A percentile compares a stretch with the other conserved stretches of the same genome.
These are phyloP conservation scores for Cephalotes varians DNA, from an alignment of 2,888 invertebrate genomes.

Conservation along the genomic window DNA sequence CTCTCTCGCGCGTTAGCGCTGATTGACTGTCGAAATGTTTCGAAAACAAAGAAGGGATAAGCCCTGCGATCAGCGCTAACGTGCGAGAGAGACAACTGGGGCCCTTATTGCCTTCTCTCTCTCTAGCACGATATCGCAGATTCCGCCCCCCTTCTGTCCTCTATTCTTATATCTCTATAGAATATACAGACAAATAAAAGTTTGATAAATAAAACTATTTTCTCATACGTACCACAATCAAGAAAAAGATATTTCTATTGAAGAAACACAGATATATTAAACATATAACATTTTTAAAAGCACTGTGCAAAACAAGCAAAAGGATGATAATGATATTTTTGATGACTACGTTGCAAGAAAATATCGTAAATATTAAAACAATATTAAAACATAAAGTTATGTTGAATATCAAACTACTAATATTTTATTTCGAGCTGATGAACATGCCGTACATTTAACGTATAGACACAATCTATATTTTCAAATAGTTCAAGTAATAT, in stretches of 20 bases:
- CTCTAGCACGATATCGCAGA: too few relatives aligned
- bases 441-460: not conserved
- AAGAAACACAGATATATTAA: not conserved
- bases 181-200: not conserved
- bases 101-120: too few relatives aligned
- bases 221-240: not conserved
- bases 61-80: too few relatives aligned
- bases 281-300: conserved; percentile 39
- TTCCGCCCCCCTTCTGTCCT: too few relatives aligned
- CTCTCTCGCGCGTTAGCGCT: too few relatives aligned
- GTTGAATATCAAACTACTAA: conserved; percentile 49
- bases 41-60: too few relatives aligned
- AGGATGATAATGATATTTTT: conserved; percentile 44
- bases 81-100: too few relatives aligned
- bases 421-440: conserved; percentile 48
- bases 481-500: too few relatives aligned
- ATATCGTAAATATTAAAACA: conserved; percentile 38
- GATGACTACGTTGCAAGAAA: conserved; percentile 36
- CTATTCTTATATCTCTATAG: too few relatives aligned
- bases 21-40: too few relatives aligned
- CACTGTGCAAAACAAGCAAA: conserved; percentile 14
- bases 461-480: too few relatives aligned
- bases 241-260: conserved; percentile 8
- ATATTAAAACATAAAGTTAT: conserved; percentile 9
- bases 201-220: not conserved